Evolutionary conservation across 1,140 invertebrate genomes (phyloP).

Genomic region (Chironomus tepperi): DNA sequence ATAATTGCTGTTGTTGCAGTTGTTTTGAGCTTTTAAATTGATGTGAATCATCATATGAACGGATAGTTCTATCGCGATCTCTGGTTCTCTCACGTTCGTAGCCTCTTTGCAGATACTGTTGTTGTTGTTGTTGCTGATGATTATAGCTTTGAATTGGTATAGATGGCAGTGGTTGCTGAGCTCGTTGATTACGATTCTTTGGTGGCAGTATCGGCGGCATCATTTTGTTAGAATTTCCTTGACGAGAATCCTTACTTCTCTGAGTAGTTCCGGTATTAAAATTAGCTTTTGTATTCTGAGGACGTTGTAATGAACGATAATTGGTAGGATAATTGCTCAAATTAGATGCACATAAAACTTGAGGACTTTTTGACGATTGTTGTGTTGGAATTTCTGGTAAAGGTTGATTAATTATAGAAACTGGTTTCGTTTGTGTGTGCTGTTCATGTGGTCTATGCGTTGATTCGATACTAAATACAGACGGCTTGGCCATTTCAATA

Average conservation of each 20-base stretch:
- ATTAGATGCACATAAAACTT: constrained; percentile 37
- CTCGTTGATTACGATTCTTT: constrained; percentile 37
- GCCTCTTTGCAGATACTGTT: constrained; percentile 26
- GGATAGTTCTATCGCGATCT: constrained; percentile 19
- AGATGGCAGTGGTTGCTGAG: constrained; percentile 32
- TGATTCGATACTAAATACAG: constrained; percentile 37
- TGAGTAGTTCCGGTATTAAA: constrained; percentile 28
- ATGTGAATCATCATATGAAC: constrained; percentile 33
- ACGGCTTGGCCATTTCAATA: constrained; percentile 28
- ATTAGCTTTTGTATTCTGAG: constrained; percentile 25
- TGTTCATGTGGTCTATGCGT: not conserved
- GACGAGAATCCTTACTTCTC: constrained; percentile 24
- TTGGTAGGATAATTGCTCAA: constrained; percentile 34
- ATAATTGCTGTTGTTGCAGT: constrained; percentile 32
- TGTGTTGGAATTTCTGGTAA: constrained; percentile 36
- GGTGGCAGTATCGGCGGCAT: constrained; percentile 37
- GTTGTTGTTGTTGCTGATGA: constrained; percentile 28
- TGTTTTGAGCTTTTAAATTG: constrained; percentile 26
- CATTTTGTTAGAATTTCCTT: constrained; percentile 27
- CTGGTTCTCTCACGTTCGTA: constrained; percentile 26
- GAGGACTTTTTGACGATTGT: constrained; percentile 34
- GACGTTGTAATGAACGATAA: constrained; percentile 38
- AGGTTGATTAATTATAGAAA: constrained; percentile 38
- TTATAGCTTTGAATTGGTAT: constrained; percentile 31
- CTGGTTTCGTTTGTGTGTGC: not conserved